A percentile compares a stretch with the other conserved stretches of the same genome.
Evolutionary conservation across 2,113 vertebrate genomes (phyloP).

Genomic region (Alaudala cheleensis): DNA sequence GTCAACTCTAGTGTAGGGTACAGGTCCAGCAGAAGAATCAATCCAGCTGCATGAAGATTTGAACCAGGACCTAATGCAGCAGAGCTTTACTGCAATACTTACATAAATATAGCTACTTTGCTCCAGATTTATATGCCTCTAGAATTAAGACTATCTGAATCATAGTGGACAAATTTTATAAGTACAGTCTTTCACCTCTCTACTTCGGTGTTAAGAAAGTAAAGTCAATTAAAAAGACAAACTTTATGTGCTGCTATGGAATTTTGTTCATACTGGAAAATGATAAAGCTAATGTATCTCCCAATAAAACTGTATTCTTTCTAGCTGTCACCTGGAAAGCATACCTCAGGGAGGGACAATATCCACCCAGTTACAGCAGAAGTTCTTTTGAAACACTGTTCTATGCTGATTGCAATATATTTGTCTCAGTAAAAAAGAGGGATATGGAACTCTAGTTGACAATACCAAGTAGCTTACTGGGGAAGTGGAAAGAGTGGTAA

Average conservation of each 20-base stretch:
- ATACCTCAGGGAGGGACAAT: not conserved
- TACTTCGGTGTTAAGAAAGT: not conserved
- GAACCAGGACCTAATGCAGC: not conserved
- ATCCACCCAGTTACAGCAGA: not conserved
- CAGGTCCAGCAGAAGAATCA: not conserved
- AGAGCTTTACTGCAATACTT: not conserved
- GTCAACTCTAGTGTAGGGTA: not conserved
- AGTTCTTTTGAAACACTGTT: not conserved
- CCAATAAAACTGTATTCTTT: not conserved
- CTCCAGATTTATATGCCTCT: not conserved
- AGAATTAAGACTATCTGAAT: not conserved
- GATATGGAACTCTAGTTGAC: not conserved
- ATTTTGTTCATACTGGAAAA: not conserved
- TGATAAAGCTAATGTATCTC: not conserved
- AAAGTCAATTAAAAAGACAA: not conserved
- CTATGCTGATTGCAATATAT: not conserved
- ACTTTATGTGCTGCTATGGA: not conserved
- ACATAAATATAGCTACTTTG: not conserved
- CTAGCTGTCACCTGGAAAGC: not conserved
- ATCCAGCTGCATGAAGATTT: not conserved
- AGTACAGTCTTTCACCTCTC: not conserved
- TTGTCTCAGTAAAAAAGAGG: not conserved
- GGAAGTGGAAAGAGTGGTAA: not conserved
- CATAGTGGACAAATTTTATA: not conserved
- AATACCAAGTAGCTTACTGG: not conserved